Evolutionary conservation across 2,113 vertebrate species (phyloP), one percentile per base, ranked within the genome.

Genomic region (Lipophrys pholis): DNA sequence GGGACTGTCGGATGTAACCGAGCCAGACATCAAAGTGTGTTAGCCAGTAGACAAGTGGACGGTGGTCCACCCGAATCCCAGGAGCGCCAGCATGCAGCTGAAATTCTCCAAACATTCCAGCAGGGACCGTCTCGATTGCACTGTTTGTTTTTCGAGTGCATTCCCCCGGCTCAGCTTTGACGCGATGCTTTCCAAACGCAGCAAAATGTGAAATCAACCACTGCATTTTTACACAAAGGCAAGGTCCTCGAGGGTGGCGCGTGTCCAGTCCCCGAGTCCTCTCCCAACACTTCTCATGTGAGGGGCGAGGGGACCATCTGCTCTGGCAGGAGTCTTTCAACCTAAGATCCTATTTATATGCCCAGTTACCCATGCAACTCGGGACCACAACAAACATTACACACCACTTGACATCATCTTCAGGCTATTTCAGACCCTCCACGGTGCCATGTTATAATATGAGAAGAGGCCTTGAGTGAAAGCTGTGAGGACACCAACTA

Each of bases 341-440:
- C 82, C 72, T 74, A 58, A 83, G 73, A 88, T 75, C 65, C 89
- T 93, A 93, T 93, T 93, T 90, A 91, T 92, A 92, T 73, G 80
- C 82, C 68, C 58, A 16, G 91, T 93, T 89, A 75, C 86, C 87
- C 72, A 61, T 88, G 86, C 80, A 86, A 91, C 87, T 60, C 59
- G 39, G 69, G 74, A 86, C 80, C 81, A 88, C 86, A 91, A 91
- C 89, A 92, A 87, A 91, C 84, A 90, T 80, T 80, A 78, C 75
- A 73, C 76, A 81, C 48, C 78, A 74, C 46, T 79, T 84, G 78
- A 85, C 85, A 88, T 89, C 85, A 82, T 84, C 90, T 85, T 38
- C 2, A 77, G 80, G 77, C 89, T 91, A 92, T 92, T 90, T 87
- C 56, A 75, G 86, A 77, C 54, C 53, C 69, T 70, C 66, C 63